A percentile compares a stretch with the other conserved stretches of the same genome.
Evolutionary conservation across 2,888 invertebrate species (phyloP).

Genomic region (Marasmarcha lunaedactyla): DNA sequence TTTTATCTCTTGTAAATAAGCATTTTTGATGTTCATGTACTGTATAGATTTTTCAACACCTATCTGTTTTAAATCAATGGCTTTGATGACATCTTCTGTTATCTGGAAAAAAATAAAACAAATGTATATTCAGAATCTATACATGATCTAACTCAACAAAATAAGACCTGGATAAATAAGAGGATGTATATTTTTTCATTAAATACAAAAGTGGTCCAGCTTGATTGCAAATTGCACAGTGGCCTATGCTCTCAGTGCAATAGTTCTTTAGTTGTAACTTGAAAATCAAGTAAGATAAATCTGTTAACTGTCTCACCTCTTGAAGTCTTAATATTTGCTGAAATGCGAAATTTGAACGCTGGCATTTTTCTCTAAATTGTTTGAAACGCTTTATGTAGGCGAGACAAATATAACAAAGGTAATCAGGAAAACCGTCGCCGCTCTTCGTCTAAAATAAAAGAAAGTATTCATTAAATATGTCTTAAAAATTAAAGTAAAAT

Average conservation of each 20-base stretch:
- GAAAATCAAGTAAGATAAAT: too few species aligned
- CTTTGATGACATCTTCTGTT: constrained; percentile 26
- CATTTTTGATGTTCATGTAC: constrained; percentile 25
- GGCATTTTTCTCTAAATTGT: constrained; percentile 47
- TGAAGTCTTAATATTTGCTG: constrained; percentile 38
- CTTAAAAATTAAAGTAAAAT: constrained; percentile 6
- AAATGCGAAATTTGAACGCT: constrained; percentile 41
- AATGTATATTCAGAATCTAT: too few species aligned
- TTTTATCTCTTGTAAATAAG: constrained; percentile 31
- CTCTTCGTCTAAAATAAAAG: too few species aligned
- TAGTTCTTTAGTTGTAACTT: too few species aligned
- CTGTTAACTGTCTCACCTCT: constrained; percentile 35
- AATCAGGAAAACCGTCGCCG: constrained; percentile 37
- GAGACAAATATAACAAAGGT: constrained; percentile 44
- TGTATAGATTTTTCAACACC: constrained; percentile 32
- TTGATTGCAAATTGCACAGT: too few species aligned
- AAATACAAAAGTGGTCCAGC: too few species aligned
- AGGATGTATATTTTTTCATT: too few species aligned
- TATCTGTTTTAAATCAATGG: constrained; percentile 27
- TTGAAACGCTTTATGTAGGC: constrained; percentile 33
- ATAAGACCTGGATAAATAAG: too few species aligned
- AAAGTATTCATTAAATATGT: too few species aligned
- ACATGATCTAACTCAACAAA: too few species aligned
- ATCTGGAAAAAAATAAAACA: constrained; percentile 42
- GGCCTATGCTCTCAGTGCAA: too few species aligned